Evolutionary conservation across 1,140 invertebrate species (phyloP).

Genomic region (Magallana angulata): DNA sequence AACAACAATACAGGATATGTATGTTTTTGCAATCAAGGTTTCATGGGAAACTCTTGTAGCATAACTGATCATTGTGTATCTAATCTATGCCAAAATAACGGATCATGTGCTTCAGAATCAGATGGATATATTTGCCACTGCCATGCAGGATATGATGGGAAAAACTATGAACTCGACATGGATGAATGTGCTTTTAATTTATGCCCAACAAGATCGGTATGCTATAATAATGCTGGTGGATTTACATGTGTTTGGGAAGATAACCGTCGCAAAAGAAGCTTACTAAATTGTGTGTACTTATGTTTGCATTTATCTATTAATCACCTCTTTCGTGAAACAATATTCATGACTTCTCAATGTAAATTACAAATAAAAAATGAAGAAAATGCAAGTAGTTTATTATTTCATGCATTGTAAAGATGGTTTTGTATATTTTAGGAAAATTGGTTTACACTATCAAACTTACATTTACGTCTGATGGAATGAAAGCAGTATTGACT

Average conservation of each 20-base stretch:
- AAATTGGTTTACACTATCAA: background rate
- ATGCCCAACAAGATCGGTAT: slow-evolving; percentile 37
- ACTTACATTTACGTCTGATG: background rate
- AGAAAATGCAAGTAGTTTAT: too few species aligned
- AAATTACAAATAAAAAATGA: too few species aligned
- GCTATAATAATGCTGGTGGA: slow-evolving; percentile 50
- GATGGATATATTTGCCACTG: background rate
- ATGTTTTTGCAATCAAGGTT: slow-evolving; percentile 22
- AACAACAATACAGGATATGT: background rate
- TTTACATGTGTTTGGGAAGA: slow-evolving; percentile 47
- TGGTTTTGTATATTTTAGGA: background rate
- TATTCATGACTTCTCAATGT: too few species aligned
- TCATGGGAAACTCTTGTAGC: slow-evolving; percentile 19
- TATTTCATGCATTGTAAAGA: too few species aligned
- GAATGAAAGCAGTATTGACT: background rate
- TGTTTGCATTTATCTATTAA: too few species aligned
- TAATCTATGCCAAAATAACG: background rate
- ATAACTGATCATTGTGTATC: background rate
- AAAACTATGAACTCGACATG: background rate
- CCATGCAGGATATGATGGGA: background rate
- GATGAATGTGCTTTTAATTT: background rate
- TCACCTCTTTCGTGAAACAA: too few species aligned
- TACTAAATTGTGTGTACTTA: too few species aligned
- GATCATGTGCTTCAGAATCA: background rate
- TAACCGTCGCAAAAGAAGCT: background rate